These are phyloP conservation scores for Triplophysa dalaica DNA, from an alignment of 2,113 vertebrate species.

Conservation along the genomic window DNA sequence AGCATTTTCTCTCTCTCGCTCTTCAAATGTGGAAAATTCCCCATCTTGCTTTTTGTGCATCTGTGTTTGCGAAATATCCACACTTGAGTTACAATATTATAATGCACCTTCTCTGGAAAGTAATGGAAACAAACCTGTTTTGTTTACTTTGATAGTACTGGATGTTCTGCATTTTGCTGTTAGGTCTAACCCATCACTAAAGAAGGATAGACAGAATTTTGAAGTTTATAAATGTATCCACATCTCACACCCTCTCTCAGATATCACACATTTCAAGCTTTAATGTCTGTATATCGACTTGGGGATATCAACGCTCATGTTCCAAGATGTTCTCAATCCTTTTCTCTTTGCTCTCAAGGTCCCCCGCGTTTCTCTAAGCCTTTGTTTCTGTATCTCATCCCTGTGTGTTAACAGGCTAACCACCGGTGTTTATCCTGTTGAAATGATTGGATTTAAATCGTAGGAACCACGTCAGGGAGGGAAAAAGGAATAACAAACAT, in stretches of 20 bases:
- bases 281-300: not conserved
- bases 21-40: not conserved
- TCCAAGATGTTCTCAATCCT: not conserved
- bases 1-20: conserved; percentile 17
- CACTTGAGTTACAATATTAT: not conserved
- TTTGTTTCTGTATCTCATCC: conserved; percentile 35
- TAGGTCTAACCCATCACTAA: not conserved
- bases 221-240: not conserved
- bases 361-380: conserved; percentile 18
- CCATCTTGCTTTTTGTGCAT: not conserved
- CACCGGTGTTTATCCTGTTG: conserved; percentile 60
- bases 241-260: not conserved
- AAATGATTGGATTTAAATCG: conserved; percentile 73
- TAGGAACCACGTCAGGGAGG: conserved; percentile 54
- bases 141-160: not conserved
- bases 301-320: not conserved
- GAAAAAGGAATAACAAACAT: conserved; percentile 60
- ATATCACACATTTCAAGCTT: not conserved
- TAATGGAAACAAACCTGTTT: not conserved
- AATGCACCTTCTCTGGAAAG: not conserved
- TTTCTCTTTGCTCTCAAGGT: conserved; percentile 56
- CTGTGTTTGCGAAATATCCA: conserved; percentile 26
- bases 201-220: not conserved
- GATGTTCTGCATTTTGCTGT: not conserved
- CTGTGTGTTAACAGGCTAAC: conserved; percentile 44